Evolutionary conservation across 2,888 invertebrate genomes (phyloP).

Genomic region (Coenonympha glycerion): DNA sequence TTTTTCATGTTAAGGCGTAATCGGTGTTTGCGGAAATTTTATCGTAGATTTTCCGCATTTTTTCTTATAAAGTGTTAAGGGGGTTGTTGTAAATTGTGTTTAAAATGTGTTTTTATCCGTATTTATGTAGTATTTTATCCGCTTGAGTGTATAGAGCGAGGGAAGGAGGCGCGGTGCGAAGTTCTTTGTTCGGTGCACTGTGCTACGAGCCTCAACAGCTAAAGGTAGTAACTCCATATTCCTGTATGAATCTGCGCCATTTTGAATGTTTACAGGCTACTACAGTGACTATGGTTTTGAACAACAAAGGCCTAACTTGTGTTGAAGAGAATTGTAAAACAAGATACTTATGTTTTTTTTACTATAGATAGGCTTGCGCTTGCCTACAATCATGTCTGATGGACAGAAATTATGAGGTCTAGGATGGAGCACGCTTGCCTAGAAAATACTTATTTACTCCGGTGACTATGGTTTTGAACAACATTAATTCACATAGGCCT

Average conservation of each 20-base stretch:
- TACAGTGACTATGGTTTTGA: neutral
- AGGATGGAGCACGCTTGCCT: too few species aligned
- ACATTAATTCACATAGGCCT: too few species aligned
- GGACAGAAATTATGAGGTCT: too few species aligned
- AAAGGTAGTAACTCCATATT: constrained; percentile 45
- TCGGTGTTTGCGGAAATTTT: neutral
- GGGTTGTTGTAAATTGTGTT: constrained; percentile 11
- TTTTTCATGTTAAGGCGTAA: neutral
- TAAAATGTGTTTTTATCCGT: constrained; percentile 14
- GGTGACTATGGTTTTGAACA: too few species aligned
- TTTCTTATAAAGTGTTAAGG: neutral
- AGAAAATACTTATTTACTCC: too few species aligned
- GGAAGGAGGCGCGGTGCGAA: constrained; percentile 12
- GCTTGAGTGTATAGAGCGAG: constrained; percentile 28
- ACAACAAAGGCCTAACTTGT: neutral
- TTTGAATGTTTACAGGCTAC: neutral
- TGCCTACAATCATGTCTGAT: too few species aligned
- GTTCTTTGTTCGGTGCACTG: constrained; percentile 52
- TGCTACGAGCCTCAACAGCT: constrained; percentile 31
- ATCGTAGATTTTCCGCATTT: neutral
- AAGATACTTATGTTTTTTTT: too few species aligned
- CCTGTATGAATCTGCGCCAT: constrained; percentile 5
- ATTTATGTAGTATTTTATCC: constrained; percentile 22
- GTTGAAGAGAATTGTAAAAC: neutral
- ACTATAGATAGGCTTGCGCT: too few species aligned